Evolutionary conservation across 1,140 invertebrate genomes (phyloP), one percentile per base, ranked within the genome.

Genomic region (Colletes gigas): DNA sequence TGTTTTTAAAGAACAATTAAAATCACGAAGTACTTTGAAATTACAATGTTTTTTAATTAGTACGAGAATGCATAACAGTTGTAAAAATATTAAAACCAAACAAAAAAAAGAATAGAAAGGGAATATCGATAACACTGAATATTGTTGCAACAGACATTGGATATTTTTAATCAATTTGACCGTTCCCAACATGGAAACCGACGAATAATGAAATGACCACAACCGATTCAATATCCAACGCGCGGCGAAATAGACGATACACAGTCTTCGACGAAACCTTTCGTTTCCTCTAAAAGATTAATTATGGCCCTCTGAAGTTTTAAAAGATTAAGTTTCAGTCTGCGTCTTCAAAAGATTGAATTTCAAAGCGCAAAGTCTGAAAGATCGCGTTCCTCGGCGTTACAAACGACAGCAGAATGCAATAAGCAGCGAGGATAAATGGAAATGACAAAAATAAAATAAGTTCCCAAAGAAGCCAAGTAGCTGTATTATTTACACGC

Each of bases 301-400:
- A 73, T 63, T 39, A 63, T 39, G 5, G 1, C 12, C 5, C n/a
- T 8, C 44, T 12, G 47, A 3, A 75, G 3, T 50, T 15, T 57
- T 5, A 21, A 44, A 3, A 55, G 39, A 66, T 66, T 75, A 67
- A 21, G 15, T 75, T 66, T 30, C 21, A 19, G 15, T 12, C 9
- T 17, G 52, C 44, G 14, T 67, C 2, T 44, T 57, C 17, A 6
- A 44, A 55, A 75, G 41, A n/a, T 67, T 66, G 39, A 55, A n/a
- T 67, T 75, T 67, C 73, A 67, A 73, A 73, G 71, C 50, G 21
- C 19, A 62, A 30, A 15, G 8, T 9, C 8, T 4, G 14, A 3
- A 17, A 47, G n/a, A 14, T 47, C 19, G 14, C n/a, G 17, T 57
- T n/a, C 55, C 55, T 17, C 17, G 0, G 15, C 55, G 8, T 57